Conservation (phyloP, 2,797 vertebrate species). For the Steatocranus sp. region DNA sequence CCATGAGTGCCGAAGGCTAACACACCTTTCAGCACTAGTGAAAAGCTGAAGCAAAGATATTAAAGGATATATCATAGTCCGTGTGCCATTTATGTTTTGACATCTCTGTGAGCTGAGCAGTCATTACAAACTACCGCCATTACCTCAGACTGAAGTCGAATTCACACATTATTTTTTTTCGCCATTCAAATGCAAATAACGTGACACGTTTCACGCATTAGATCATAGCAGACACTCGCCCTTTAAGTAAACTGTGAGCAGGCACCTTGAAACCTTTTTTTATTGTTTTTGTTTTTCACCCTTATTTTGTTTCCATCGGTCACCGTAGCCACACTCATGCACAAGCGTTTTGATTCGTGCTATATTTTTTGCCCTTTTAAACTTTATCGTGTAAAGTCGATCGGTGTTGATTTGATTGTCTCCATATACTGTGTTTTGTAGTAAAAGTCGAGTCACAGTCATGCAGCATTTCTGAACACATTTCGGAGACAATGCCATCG, state of each 20-base stretch:
- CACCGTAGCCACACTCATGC: constrained; percentile 7
- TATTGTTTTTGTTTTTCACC: background rate
- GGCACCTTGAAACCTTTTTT: constrained; percentile 12
- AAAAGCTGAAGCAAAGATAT: constrained; percentile 32
- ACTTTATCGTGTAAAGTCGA: constrained; percentile 14
- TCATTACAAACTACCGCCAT: constrained; percentile 41
- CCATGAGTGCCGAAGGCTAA: constrained; percentile 48
- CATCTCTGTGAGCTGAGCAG: constrained; percentile 18
- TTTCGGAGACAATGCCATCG: background rate
- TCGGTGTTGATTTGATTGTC: constrained; percentile 35
- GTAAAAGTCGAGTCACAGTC: constrained; percentile 27
- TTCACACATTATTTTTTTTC: constrained; percentile 3
- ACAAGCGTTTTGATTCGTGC: background rate
- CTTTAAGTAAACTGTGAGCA: background rate
- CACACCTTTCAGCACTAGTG: constrained; percentile 42
- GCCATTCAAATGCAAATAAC: background rate
- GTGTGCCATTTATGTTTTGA: constrained; percentile 41
- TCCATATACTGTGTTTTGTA: constrained; percentile 35
- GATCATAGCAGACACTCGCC: background rate
- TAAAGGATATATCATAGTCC: constrained; percentile 18
- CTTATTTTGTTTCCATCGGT: constrained; percentile 1
- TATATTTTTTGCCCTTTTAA: constrained; percentile 28
- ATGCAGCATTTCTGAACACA: background rate
- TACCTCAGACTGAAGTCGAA: constrained; percentile 56
- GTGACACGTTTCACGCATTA: constrained; percentile 2